A percentile compares a stretch with the other conserved stretches of the same genome.
Evolutionary conservation across 2,888 invertebrate genomes (phyloP).

Genomic region (Drosophila lutescens): DNA sequence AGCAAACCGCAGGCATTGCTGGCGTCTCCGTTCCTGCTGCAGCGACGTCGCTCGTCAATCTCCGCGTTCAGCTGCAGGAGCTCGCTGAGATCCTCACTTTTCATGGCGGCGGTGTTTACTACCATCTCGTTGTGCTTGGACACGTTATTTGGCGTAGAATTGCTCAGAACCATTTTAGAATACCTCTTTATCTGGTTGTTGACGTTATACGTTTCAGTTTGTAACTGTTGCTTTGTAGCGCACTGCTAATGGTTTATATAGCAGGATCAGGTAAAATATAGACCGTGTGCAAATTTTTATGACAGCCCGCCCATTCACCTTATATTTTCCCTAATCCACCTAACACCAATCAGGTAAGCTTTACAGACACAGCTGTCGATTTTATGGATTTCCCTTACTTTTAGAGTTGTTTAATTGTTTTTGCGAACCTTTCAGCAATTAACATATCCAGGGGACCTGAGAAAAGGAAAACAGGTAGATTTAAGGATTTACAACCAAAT

Average conservation of each 20-base stretch:
- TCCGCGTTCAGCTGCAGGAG: constrained; percentile 73
- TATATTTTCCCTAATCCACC: constrained; percentile 47
- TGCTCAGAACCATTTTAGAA: constrained; percentile 67
- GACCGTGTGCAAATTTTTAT: constrained; percentile 18
- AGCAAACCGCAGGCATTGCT: constrained; percentile 51
- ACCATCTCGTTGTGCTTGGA: constrained; percentile 55
- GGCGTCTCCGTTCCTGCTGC: constrained; percentile 43
- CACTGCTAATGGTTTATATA: constrained; percentile 43
- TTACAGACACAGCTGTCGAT: constrained; percentile 42
- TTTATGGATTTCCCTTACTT: constrained; percentile 33
- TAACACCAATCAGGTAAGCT: constrained; percentile 19
- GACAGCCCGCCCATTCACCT: too few relatives aligned
- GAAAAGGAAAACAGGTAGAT: constrained; percentile 13
- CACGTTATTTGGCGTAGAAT: constrained; percentile 58
- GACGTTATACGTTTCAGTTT: constrained; percentile 67
- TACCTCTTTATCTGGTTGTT: constrained; percentile 30
- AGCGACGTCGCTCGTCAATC: constrained; percentile 66
- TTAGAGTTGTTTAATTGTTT: constrained; percentile 48
- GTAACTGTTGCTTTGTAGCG: constrained; percentile 48
- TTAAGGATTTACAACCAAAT: neutral
- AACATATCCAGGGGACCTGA: constrained; percentile 45
- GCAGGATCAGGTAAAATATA: constrained; percentile 27
- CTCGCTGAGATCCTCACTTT: constrained; percentile 72
- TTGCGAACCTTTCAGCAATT: constrained; percentile 39
- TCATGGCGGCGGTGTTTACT: constrained; percentile 74